Base-by-base conservation (phyloP, 2,888 invertebrate species). In the Drosophila diplacantha region DNA sequence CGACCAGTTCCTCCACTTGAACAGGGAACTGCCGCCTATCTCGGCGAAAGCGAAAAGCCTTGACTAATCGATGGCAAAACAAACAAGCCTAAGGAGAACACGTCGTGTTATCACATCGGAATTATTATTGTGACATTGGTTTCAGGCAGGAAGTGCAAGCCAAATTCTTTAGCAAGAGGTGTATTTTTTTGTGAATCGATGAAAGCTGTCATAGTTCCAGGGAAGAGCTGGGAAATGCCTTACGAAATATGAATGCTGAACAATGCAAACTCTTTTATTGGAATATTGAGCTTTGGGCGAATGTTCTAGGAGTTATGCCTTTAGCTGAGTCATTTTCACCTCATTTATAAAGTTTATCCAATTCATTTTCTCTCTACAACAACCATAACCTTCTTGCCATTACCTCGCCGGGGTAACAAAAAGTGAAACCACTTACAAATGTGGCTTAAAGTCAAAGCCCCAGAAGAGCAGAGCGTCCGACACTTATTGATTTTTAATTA, bases 401-500 rank as follows among this genome's bases (percentile, higher is more conserved):
- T 32, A n/a, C 18, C 41, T 8, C 43, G 24, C 0, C 7, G 16
- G 39, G 39, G 4, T 7, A 22, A n/a, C 18, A n/a, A 64, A 62
- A 64, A 64, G 63, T 34, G 63, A 64, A 64, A 64, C 46, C 63
- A 22, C 41, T 16, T 41, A 24, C 41, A 41, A 16, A 47, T 24
- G 24, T 26, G 43, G 35, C 58, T 29, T 20, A 37, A 32, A 20
- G 31, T 14, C 34, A 46, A 62, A 47, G 58, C 32, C 54, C 32
- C 22, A 32, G 46, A 22, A 38, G 31, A 24, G 43, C 35, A 11
- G 22, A 29, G 22, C 12, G 32, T 34, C 41, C 29, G 32, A 47
- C 49, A 52, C 54, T 71, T 77, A 73, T 80, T 69, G 77, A 77
- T 74, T 67, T 80, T 73, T 63, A 62, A 80, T 71, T 69, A 69